phyloP scores from a whole-genome alignment of 2,797 vertebrate species.

The Myotis findleyi region DNA sequence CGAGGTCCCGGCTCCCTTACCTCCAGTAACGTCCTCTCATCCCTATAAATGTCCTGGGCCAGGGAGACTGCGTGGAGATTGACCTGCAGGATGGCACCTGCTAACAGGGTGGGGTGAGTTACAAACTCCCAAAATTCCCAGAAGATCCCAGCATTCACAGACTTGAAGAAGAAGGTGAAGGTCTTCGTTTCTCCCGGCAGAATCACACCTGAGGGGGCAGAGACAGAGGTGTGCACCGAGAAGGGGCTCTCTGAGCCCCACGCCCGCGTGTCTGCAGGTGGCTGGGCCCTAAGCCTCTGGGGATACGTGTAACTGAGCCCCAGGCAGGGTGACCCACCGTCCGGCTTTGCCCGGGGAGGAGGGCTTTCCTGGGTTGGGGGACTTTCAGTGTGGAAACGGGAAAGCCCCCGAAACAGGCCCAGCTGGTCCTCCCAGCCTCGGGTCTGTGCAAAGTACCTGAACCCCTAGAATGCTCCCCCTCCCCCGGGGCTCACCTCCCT shows the following conservation, averaged over 20 bases:
- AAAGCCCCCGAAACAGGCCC: background rate
- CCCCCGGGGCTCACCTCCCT: background rate
- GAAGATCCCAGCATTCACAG: slow-evolving; percentile 89
- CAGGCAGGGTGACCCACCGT: background rate
- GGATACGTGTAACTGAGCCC: background rate
- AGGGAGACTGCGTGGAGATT: slow-evolving; percentile 92
- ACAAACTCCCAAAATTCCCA: slow-evolving; percentile 93
- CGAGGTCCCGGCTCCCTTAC: slow-evolving; percentile 83
- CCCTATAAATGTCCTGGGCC: slow-evolving; percentile 89
- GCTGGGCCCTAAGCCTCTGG: background rate
- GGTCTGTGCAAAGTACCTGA: background rate
- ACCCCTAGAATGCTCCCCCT: background rate
- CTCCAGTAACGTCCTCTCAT: slow-evolving; percentile 89
- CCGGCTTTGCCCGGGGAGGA: background rate
- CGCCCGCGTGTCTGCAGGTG: background rate
- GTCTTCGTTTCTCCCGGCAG: slow-evolving; percentile 89
- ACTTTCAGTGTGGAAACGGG: background rate
- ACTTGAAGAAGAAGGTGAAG: slow-evolving; percentile 93
- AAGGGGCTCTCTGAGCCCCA: background rate
- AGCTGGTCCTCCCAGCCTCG: background rate
- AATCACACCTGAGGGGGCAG: slow-evolving; percentile 89
- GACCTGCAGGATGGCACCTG: slow-evolving; percentile 92
- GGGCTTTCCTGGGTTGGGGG: background rate
- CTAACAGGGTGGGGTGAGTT: slow-evolving; percentile 93
- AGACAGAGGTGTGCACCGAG: background rate